Base-by-base conservation (phyloP, 2,888 invertebrate species). In the Nesidiocoris tenuis region DNA sequence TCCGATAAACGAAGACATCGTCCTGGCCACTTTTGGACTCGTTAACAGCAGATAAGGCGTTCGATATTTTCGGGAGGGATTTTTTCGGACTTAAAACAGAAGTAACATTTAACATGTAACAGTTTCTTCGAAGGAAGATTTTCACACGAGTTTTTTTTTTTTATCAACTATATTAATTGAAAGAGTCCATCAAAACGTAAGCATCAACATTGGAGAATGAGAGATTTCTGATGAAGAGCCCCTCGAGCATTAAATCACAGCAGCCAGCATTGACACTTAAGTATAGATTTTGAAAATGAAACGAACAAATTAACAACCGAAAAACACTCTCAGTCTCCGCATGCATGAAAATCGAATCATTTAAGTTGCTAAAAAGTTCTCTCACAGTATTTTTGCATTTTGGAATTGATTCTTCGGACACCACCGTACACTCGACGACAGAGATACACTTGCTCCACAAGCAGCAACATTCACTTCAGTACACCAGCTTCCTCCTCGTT, bases 401-500 rank as follows among this genome's bases (percentile, higher is more conserved):
- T 66, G 16, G 65, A 63, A 72, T 39, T 39, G 39, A 39, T 39
- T 39, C 39, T 39, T 39, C 39, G 39, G 39, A 39, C 39, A 39
- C 39, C 64, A 61, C 74, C 74, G 65, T 64, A 65, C 74, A 25
- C 74, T 65, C 61, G 74, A 65, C 64, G 74, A 74, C 64, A 74
- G 65, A 74, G 56, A 74, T 74, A 65, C 74, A 74, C 74, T 74
- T 72, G 72, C 74, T 65, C 57, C 56, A 64, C n/a, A 64, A 64
- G 74, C 74, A 74, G 74, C 39, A 39, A 74, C 74, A 74, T 74
- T 74, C 65, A 74, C 39, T 75, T 75, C 24, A 70, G 65, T 75
- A 75, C 64, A 75, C 65, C 75, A 75, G 68, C 75, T 75, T 68
- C 68, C 75, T 75, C 79, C 78, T 78, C 76, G 75, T 77, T 54